Base-by-base conservation (phyloP, 92 coral and sea anemone genomes). In the Chrysogorgia sp. region DNA sequence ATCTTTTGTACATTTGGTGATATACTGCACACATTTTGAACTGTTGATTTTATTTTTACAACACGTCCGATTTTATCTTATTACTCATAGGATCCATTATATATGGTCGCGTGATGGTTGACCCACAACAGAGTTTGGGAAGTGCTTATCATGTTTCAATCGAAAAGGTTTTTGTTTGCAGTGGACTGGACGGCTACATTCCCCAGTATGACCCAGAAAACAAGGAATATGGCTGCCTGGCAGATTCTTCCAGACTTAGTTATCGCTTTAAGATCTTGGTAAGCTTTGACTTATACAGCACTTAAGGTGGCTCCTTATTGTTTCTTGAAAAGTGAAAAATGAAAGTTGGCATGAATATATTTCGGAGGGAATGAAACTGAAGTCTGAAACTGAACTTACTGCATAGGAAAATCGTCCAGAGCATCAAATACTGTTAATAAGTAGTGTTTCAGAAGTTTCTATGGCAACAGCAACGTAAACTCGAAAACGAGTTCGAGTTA, bases 241-340 rank as follows among this genome's bases (percentile, higher is more conserved):
- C 90, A 24, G 96, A 86, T 56, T 91, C 97, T n/a, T 33, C 55
- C 7, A 70, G 83, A 45, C 77, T 96, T 30, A 67, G 88, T 15
- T 84, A 96, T 81, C 86, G 96, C 35, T 80, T 96, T 26, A 96
- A 96, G 67, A 87, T 96, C 26, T 80, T 96, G 88, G 99, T 96
- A 79, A 49, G 97, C 80, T 34, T 49, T 40, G 4, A 22, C 17
- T 52, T 37, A 37, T 4, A 37, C 6, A n/a, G n/a, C n/a, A n/a
- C n/a, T n/a, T n/a, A n/a, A n/a, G n/a, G n/a, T n/a, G n/a, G n/a
- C n/a, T n/a, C n/a, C n/a, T n/a, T n/a, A n/a, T n/a, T n/a, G n/a
- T n/a, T n/a, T n/a, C n/a, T n/a, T n/a, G n/a, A n/a, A n/a, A n/a
- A n/a, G n/a, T n/a, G n/a, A n/a, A n/a, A n/a, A n/a, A n/a, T n/a